Evolutionary conservation across 2,888 invertebrate genomes (phyloP).

Genomic region (Eristalinus sepulchralis): DNA sequence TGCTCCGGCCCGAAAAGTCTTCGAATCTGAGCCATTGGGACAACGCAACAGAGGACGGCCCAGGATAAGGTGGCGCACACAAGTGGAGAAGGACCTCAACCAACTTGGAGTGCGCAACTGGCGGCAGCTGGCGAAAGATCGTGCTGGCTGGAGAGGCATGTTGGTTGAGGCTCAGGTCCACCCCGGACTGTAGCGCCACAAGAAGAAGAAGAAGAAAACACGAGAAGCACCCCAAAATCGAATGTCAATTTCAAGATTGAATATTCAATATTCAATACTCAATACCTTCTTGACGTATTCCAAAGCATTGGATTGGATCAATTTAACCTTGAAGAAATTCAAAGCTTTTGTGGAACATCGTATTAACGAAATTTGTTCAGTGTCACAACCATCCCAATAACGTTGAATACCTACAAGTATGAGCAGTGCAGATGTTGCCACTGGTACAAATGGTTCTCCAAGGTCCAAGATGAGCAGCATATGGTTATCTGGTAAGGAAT

Average conservation of each 20-base stretch:
- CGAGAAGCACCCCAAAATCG: conserved; percentile 8
- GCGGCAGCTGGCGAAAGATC: too few relatives aligned
- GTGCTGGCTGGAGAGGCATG: too few relatives aligned
- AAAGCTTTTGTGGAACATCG: conserved; percentile 72
- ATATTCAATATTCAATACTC: conserved; percentile 56
- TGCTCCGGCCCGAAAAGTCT: too few relatives aligned
- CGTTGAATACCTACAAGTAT: conserved; percentile 70
- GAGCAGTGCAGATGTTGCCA: conserved; percentile 73
- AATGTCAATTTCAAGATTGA: conserved; percentile 39
- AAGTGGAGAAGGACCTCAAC: too few relatives aligned
- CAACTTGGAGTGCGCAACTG: too few relatives aligned
- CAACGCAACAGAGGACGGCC: too few relatives aligned
- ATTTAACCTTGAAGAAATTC: conserved; percentile 51
- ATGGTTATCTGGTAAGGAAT: conserved; percentile 45
- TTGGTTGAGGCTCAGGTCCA: too few relatives aligned
- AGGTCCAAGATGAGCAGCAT: conserved; percentile 32
- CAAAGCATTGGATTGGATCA: conserved; percentile 48
- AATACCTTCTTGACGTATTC: conserved; percentile 57
- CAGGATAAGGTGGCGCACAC: too few relatives aligned
- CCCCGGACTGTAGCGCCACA: too few relatives aligned
- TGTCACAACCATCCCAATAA: conserved; percentile 68
- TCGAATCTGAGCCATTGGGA: too few relatives aligned
- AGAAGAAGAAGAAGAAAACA: too few relatives aligned
- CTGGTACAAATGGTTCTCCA: conserved; percentile 49
- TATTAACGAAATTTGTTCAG: conserved; percentile 69